Evolutionary conservation across 2,113 vertebrate genomes (phyloP).

Genomic region (Podiceps cristatus): DNA sequence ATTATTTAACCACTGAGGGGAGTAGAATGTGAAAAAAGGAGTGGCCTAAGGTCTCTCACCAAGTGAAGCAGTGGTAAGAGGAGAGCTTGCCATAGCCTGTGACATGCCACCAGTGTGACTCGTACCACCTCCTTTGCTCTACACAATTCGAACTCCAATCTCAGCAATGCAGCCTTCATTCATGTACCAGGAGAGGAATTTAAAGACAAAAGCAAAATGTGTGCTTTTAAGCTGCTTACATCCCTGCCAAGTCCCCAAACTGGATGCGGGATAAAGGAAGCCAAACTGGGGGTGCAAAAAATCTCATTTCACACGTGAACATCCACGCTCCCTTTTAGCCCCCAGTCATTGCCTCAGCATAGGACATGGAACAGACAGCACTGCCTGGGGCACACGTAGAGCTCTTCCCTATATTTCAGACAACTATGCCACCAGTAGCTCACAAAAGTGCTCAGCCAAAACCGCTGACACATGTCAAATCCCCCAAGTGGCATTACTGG

Average conservation of each 20-base stretch:
- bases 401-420: neutral
- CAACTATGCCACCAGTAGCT: neutral
- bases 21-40: neutral
- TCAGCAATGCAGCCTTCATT: neutral
- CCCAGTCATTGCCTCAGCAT: fast-evolving
- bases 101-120: neutral
- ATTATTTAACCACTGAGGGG: neutral
- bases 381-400: fast-evolving
- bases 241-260: neutral
- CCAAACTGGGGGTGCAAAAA: neutral
- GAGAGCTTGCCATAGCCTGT: neutral
- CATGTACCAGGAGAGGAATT: fast-evolving
- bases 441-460: neutral
- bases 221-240: neutral
- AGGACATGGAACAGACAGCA: too few species aligned
- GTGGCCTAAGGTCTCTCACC: neutral
- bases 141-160: neutral
- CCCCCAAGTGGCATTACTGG: neutral
- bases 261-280: fast-evolving
- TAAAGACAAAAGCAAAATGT: neutral
- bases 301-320: fast-evolving
- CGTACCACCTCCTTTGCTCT: neutral
- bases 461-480: slow-evolving; percentile 21
- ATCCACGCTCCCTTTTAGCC: fast-evolving
- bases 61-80: neutral